Conservation (phyloP, 64 coral and sea anemone genomes). For the Montipora foliosa region DNA sequence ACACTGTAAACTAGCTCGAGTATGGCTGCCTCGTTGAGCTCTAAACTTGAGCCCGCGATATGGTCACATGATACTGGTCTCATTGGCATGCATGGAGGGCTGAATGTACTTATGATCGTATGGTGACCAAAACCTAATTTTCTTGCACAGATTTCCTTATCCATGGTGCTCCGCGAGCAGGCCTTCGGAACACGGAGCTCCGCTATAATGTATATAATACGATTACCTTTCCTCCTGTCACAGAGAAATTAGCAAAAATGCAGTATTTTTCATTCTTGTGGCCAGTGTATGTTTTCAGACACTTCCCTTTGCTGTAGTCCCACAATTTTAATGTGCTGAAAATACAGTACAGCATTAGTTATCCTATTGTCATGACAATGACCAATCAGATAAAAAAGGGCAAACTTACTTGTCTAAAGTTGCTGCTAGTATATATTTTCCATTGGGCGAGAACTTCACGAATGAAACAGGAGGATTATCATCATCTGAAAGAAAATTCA, state of each 20-base stretch:
- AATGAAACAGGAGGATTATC: conserved; percentile 99
- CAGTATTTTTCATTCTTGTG: conserved; percentile 99
- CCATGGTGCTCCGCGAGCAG: no score
- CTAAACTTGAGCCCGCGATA: no score
- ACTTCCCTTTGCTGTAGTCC: conserved; percentile 99
- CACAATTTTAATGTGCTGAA: conserved; percentile 97
- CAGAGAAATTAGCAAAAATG: conserved; percentile 99
- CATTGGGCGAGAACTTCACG: conserved; percentile 99
- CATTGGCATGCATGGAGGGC: no score
- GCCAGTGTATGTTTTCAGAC: conserved; percentile 97
- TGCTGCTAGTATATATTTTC: conserved; percentile 98
- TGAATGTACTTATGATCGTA: no score
- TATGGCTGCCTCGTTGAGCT: no score
- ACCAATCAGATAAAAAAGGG: no score
- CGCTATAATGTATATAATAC: background rate
- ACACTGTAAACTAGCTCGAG: no score
- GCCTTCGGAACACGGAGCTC: no score
- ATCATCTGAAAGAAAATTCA: conserved; percentile 74
- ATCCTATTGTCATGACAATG: no score
- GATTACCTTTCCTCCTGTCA: conserved; percentile 95
- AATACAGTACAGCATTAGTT: background rate
- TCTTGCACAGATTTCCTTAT: no score
- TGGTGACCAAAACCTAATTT: no score
- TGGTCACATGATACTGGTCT: no score
- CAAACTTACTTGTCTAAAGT: conserved; percentile 95